These are phyloP conservation scores for Actinopyga echinites DNA, from an alignment of 53 echinoderm and acorn worm genomes.

Conservation along the genomic window DNA sequence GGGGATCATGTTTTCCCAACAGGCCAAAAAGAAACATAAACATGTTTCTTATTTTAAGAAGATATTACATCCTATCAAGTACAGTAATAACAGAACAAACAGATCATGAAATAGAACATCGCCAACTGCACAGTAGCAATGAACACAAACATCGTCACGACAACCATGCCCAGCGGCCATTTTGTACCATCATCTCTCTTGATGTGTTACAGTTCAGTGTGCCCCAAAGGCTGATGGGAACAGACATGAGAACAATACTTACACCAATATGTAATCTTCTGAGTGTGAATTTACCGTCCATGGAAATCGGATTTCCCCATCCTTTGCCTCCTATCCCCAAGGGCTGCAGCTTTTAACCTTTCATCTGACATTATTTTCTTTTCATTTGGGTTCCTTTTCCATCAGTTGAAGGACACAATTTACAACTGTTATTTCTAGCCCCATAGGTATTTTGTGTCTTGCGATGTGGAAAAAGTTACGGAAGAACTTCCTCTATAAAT, in stretches of 20 bases:
- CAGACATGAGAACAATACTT: constrained; percentile 8
- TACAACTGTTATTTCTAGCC: not conserved
- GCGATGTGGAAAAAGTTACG: constrained; percentile 7
- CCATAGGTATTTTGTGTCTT: constrained; percentile 3
- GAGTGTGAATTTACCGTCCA: not conserved
- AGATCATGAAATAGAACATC: too few species aligned
- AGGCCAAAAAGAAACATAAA: too few species aligned
- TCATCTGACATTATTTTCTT: constrained; percentile 12
- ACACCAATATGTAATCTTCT: not conserved
- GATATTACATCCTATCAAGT: too few species aligned
- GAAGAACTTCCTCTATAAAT: not conserved
- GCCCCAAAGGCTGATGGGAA: constrained; percentile 3
- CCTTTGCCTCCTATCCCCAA: constrained; percentile 1
- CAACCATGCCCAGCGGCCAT: too few species aligned
- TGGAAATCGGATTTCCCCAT: constrained; percentile 4
- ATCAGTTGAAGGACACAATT: not conserved
- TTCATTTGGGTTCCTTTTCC: constrained; percentile 3
- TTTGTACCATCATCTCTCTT: too few species aligned
- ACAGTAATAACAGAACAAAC: too few species aligned
- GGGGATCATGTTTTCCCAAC: too few species aligned
- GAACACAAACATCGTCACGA: too few species aligned
- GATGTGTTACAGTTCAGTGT: constrained; percentile 12
- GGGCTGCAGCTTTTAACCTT: constrained; percentile 26
- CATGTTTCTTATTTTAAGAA: too few species aligned
- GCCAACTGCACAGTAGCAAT: too few species aligned